Percentiles rank a stretch among this genome's conserved stretches.
These are phyloP conservation scores for Yasuhikotakia modesta DNA, from an alignment of 2,797 vertebrate species.

Conservation along the genomic window DNA sequence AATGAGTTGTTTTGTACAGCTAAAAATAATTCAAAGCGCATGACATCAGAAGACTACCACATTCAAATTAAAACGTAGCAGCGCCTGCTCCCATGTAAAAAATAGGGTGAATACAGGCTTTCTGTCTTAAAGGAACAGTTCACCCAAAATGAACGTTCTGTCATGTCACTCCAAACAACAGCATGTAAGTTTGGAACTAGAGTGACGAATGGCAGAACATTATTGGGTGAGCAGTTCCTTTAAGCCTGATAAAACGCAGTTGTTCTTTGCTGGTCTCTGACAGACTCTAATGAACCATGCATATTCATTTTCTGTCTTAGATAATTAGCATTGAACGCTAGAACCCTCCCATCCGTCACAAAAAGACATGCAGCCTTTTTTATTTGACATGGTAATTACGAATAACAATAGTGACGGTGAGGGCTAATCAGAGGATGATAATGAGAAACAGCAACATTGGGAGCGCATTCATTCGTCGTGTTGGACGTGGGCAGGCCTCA, in stretches of 20 bases:
- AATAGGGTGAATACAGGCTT: background rate
- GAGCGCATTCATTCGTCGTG: constrained; percentile 30
- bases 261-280: background rate
- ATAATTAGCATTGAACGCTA: constrained; percentile 36
- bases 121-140: background rate
- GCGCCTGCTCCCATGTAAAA: too few relatives aligned
- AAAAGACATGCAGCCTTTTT: constrained; percentile 18
- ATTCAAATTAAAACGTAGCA: too few relatives aligned
- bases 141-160: background rate
- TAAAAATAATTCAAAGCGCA: too few relatives aligned
- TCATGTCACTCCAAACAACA: background rate
- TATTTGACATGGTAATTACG: constrained; percentile 36
- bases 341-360: constrained; percentile 17
- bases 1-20: too few relatives aligned
- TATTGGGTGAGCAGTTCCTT: constrained; percentile 9
- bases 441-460: constrained; percentile 33
- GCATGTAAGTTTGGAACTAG: background rate
- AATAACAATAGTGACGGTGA: constrained; percentile 31
- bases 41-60: too few relatives aligned
- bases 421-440: constrained; percentile 38
- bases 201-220: background rate
- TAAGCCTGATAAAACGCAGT: background rate
- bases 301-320: constrained; percentile 42
- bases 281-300: constrained; percentile 19
- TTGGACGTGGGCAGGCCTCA: constrained; percentile 15